phyloP scores from a whole-genome alignment of 1,140 invertebrate species.

The Aphelinus atriplicis region DNA sequence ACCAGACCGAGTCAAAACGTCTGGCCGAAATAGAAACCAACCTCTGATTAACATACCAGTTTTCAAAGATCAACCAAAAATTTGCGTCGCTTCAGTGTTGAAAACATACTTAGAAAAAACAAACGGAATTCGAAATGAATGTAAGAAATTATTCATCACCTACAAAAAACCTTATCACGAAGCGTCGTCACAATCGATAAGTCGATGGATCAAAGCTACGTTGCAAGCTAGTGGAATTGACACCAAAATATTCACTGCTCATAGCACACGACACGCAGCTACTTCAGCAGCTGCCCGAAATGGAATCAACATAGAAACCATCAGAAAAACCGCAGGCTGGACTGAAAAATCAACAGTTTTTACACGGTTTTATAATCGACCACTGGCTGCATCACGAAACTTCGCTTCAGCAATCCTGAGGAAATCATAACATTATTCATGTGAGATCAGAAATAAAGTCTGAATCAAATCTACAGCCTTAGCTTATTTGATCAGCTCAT shows the following conservation, averaged over 20 bases:
- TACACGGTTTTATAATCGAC: too few relatives aligned
- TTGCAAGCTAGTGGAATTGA: slow-evolving; percentile 39
- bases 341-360: slow-evolving; percentile 25
- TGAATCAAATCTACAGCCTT: neutral
- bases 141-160: slow-evolving; percentile 31
- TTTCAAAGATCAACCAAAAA: slow-evolving; percentile 28
- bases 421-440: neutral
- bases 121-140: slow-evolving; percentile 20
- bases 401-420: too few relatives aligned
- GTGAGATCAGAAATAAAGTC: neutral
- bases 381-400: too few relatives aligned
- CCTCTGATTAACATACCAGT: slow-evolving; percentile 40
- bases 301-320: slow-evolving; percentile 42
- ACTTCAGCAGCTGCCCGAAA: slow-evolving; percentile 45
- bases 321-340: slow-evolving; percentile 44
- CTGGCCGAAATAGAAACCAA: slow-evolving; percentile 39
- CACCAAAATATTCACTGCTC: slow-evolving; percentile 39
- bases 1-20: slow-evolving; percentile 42
- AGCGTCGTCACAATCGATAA: neutral
- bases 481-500: neutral
- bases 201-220: slow-evolving; percentile 41
- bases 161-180: too few relatives aligned
- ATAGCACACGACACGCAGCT: slow-evolving; percentile 44
- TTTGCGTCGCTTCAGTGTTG: slow-evolving; percentile 38
- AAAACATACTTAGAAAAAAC: slow-evolving; percentile 37